Conservation (phyloP, 2,888 invertebrate species). For the Oxystoma pomonae region DNA sequence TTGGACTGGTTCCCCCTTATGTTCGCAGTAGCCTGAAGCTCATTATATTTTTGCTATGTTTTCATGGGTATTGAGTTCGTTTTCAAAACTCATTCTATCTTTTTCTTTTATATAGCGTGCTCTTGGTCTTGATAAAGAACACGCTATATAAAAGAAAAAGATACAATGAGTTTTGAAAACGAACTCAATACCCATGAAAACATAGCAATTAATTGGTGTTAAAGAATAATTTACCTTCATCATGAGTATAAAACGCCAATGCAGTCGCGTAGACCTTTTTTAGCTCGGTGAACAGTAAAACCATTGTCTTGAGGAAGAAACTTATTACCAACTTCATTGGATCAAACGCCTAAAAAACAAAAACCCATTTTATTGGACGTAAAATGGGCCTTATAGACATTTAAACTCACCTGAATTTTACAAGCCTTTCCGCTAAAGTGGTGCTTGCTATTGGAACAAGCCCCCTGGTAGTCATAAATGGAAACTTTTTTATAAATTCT, state of each 20-base stretch:
- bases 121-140: too few relatives aligned
- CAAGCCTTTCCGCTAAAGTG: constrained; percentile 56
- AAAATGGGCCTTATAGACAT: not conserved
- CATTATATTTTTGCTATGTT: too few relatives aligned
- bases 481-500: constrained; percentile 84
- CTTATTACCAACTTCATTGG: constrained; percentile 55
- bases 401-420: constrained; percentile 30
- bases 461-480: constrained; percentile 85
- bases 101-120: too few relatives aligned
- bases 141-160: too few relatives aligned
- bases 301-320: constrained; percentile 52
- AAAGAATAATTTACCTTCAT: constrained; percentile 48
- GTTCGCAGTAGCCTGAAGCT: too few relatives aligned
- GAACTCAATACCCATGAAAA: too few relatives aligned
- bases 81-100: too few relatives aligned
- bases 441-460: constrained; percentile 69
- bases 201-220: too few relatives aligned
- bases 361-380: not conserved
- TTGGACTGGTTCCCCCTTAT: too few relatives aligned
- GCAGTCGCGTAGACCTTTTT: constrained; percentile 43
- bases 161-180: too few relatives aligned
- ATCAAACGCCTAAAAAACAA: constrained; percentile 36
- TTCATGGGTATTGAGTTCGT: too few relatives aligned
- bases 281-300: constrained; percentile 53
- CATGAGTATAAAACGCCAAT: constrained; percentile 48